Evolutionary conservation across 2,113 vertebrate species (phyloP).

Genomic region (Ailuropoda melanoleuca): DNA sequence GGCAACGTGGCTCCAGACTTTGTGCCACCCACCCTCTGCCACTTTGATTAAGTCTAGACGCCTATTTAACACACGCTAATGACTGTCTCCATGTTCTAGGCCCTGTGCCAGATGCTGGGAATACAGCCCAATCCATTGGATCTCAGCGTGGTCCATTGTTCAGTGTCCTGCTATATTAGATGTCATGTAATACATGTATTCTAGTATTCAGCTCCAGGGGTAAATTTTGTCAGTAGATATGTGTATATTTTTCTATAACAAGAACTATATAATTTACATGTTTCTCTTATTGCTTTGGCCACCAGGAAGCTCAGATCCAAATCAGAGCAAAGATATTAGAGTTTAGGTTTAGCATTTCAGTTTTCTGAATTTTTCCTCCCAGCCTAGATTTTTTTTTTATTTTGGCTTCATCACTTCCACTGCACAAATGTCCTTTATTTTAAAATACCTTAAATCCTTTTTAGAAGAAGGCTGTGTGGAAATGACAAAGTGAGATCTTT

Average conservation of each 20-base stretch:
- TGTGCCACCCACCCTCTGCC: background rate
- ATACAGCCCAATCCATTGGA: background rate
- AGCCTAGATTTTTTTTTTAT: background rate
- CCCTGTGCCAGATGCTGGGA: background rate
- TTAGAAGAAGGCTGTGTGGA: background rate
- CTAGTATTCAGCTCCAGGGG: background rate
- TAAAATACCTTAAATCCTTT: background rate
- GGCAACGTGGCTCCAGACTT: background rate
- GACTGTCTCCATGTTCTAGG: background rate
- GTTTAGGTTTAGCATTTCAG: background rate
- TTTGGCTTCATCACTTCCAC: background rate
- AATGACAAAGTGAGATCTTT: background rate
- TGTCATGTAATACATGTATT: background rate
- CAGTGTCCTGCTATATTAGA: background rate
- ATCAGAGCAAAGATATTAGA: background rate
- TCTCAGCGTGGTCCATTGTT: background rate
- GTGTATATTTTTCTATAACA: background rate
- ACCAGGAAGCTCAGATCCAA: constrained; percentile 64
- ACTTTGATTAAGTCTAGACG: background rate
- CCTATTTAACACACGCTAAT: background rate
- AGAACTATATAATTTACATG: background rate
- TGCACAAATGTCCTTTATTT: background rate
- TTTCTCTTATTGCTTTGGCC: constrained; percentile 61
- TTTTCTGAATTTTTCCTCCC: constrained; percentile 1
- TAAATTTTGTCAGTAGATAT: background rate